phyloP scores from a whole-genome alignment of 2,888 invertebrate genomes.

The Agapostemon virescens region DNA sequence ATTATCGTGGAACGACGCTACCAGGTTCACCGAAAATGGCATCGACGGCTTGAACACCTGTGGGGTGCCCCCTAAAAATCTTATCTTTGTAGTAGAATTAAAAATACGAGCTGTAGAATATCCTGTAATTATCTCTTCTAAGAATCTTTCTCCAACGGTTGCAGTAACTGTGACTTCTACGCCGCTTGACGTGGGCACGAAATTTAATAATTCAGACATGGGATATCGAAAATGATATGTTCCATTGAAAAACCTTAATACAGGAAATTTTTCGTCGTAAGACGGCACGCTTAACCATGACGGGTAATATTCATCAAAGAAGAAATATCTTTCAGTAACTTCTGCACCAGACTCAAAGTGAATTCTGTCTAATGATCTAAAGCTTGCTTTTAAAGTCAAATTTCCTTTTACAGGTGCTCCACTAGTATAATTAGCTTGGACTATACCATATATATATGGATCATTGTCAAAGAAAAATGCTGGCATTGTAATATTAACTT shows the following conservation, averaged over 20 bases:
- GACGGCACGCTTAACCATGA: slow-evolving; percentile 89
- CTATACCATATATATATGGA: slow-evolving; percentile 89
- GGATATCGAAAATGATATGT: slow-evolving; percentile 93
- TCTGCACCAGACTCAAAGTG: slow-evolving; percentile 70
- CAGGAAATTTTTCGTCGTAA: slow-evolving; percentile 84
- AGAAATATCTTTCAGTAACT: slow-evolving; percentile 87
- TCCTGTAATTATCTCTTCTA: slow-evolving; percentile 92
- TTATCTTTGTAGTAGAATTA: slow-evolving; percentile 91
- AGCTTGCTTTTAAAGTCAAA: slow-evolving; percentile 90
- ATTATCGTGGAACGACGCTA: slow-evolving; percentile 95
- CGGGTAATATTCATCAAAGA: slow-evolving; percentile 90
- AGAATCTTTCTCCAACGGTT: slow-evolving; percentile 92
- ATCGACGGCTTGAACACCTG: slow-evolving; percentile 97
- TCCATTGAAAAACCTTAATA: slow-evolving; percentile 91
- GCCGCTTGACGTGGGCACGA: slow-evolving; percentile 85
- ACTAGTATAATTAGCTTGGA: slow-evolving; percentile 97
- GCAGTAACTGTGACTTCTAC: slow-evolving; percentile 92
- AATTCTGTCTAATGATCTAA: slow-evolving; percentile 84
- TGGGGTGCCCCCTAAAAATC: slow-evolving; percentile 93
- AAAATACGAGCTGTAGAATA: slow-evolving; percentile 93
- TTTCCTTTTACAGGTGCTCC: slow-evolving; percentile 95
- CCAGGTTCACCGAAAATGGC: slow-evolving; percentile 91
- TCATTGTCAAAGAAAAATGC: slow-evolving; percentile 95
- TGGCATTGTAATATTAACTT: slow-evolving; percentile 97
- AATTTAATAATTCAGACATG: slow-evolving; percentile 87